phyloP scores from a whole-genome alignment of 2,888 invertebrate species.

The Cancer borealis region DNA sequence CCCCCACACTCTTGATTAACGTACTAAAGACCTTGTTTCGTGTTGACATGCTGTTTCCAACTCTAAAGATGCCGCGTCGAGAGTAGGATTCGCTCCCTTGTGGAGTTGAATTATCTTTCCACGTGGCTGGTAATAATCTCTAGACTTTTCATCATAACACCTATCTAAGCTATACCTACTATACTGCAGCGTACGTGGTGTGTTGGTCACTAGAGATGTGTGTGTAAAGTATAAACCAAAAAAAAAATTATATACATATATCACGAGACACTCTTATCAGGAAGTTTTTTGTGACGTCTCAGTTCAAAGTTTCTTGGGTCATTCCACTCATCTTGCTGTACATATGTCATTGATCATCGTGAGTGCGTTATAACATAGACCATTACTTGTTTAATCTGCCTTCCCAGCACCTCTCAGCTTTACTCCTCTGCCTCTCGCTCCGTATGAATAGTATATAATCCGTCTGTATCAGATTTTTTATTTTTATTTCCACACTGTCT shows the following conservation, averaged over 20 bases:
- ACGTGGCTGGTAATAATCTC: neutral
- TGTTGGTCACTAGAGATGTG: slow-evolving; percentile 59
- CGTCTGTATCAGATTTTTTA: slow-evolving; percentile 32
- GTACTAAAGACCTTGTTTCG: slow-evolving; percentile 60
- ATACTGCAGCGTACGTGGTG: slow-evolving; percentile 66
- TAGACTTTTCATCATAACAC: slow-evolving; percentile 63
- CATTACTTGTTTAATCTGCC: slow-evolving; percentile 49
- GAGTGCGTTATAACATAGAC: slow-evolving; percentile 63
- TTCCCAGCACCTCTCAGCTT: slow-evolving; percentile 44
- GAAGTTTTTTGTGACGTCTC: slow-evolving; percentile 64
- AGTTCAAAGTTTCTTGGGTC: slow-evolving; percentile 74
- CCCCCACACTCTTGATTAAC: slow-evolving; percentile 5
- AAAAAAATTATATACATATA: slow-evolving; percentile 31
- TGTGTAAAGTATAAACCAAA: slow-evolving; percentile 51
- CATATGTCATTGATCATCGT: slow-evolving; percentile 73
- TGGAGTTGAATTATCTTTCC: neutral
- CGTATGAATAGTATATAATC: slow-evolving; percentile 27
- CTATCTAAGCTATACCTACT: slow-evolving; percentile 55
- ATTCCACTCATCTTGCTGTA: slow-evolving; percentile 73
- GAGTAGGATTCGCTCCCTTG: slow-evolving; percentile 1
- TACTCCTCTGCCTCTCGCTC: slow-evolving; percentile 37
- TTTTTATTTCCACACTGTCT: slow-evolving; percentile 28
- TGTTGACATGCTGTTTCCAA: slow-evolving; percentile 73
- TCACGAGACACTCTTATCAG: neutral
- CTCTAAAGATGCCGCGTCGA: slow-evolving; percentile 52